These are phyloP conservation scores for Trogon surrucura DNA, from an alignment of 2,113 vertebrate genomes.

Conservation along the genomic window DNA sequence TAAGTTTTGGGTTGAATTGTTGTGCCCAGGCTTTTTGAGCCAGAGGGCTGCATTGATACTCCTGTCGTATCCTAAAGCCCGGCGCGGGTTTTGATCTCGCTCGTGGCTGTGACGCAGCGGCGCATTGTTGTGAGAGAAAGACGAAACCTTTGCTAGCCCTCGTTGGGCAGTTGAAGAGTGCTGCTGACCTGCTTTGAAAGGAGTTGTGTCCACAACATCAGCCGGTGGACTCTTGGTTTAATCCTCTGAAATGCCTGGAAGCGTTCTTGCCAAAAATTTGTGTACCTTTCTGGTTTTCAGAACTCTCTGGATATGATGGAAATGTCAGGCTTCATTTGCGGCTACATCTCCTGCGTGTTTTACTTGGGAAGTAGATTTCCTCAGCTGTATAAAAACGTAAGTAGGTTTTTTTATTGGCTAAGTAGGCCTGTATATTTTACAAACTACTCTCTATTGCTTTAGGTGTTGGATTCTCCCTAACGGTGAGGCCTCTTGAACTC, in stretches of 20 bases:
- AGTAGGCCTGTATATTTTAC: neutral
- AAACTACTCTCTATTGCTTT: neutral
- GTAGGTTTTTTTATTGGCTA: slow-evolving; percentile 20
- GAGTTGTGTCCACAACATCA: neutral
- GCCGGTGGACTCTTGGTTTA: neutral
- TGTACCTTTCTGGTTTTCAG: slow-evolving; percentile 46
- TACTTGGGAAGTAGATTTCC: slow-evolving; percentile 79
- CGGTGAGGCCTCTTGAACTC: neutral
- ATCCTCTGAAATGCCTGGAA: neutral
- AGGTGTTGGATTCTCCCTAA: neutral
- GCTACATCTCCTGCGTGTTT: slow-evolving; percentile 74
- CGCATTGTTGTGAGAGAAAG: neutral
- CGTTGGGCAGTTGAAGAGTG: neutral
- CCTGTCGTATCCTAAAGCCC: neutral
- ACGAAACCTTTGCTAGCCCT: neutral
- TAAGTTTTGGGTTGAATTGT: slow-evolving; percentile 12
- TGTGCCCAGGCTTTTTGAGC: slow-evolving; percentile 5
- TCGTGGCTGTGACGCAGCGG: neutral
- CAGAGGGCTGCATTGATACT: neutral
- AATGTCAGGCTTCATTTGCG: slow-evolving; percentile 79
- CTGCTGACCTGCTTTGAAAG: neutral
- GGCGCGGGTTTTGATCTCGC: neutral
- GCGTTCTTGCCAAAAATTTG: neutral
- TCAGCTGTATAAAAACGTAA: slow-evolving; percentile 79
- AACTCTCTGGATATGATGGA: slow-evolving; percentile 57